Conservation (phyloP, 2,113 vertebrate species). For the Picathartes gymnocephalus region DNA sequence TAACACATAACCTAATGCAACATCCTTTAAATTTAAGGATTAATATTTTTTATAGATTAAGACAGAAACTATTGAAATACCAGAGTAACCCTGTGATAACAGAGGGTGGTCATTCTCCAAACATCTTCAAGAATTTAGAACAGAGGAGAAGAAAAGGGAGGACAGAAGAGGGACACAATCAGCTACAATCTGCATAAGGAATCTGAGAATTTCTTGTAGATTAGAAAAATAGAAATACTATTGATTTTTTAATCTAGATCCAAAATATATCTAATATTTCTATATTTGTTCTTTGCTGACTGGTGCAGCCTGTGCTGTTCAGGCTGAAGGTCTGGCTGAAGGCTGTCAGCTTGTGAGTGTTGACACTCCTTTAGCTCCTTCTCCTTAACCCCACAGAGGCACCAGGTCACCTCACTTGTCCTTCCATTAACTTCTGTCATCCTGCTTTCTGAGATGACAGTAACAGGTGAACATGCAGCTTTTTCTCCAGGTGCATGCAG, state of each 20-base stretch:
- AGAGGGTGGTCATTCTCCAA: neutral
- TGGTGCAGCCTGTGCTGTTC: neutral
- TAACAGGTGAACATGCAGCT: neutral
- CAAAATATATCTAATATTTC: neutral
- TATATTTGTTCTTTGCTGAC: neutral
- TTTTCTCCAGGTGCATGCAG: neutral
- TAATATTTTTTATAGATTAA: neutral
- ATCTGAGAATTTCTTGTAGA: neutral
- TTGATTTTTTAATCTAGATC: neutral
- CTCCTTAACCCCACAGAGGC: neutral
- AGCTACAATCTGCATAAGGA: neutral
- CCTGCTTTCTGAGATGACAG: neutral
- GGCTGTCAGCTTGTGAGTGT: neutral
- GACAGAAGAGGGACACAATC: neutral
- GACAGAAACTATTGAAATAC: neutral
- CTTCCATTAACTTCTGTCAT: neutral
- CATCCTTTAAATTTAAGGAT: neutral
- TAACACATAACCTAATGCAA: no score
- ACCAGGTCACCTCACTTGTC: neutral
- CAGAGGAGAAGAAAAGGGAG: neutral
- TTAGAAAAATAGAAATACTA: neutral
- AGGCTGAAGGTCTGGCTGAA: neutral
- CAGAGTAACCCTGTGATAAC: neutral
- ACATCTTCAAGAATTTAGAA: neutral
- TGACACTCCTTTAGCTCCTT: neutral